A percentile compares a stretch with the other conserved stretches of the same genome.
phyloP scores from a whole-genome alignment of 2,888 invertebrate species.

The Ceramica pisi region DNA sequence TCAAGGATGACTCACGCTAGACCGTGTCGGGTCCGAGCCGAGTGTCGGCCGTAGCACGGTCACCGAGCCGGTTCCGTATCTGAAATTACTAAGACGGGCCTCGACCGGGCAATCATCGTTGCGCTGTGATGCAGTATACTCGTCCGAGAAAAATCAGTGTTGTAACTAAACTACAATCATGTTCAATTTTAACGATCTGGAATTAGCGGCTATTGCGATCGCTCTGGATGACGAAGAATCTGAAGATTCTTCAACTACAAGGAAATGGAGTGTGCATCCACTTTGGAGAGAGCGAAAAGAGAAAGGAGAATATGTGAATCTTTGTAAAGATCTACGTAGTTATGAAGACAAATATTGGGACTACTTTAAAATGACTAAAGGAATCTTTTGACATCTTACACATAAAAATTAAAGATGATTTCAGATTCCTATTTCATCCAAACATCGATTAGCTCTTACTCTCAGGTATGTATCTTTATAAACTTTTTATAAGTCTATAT shows the following conservation, averaged over 20 bases:
- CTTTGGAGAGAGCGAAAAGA: slow-evolving; percentile 32
- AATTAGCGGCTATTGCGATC: slow-evolving; percentile 46
- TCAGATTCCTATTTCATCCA: slow-evolving; percentile 18
- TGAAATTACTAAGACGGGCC: not conserved
- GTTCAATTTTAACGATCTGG: slow-evolving; percentile 42
- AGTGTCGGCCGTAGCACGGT: slow-evolving; percentile 19
- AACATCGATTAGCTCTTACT: slow-evolving; percentile 14
- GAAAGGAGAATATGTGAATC: slow-evolving; percentile 34
- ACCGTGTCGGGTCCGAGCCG: slow-evolving; percentile 32
- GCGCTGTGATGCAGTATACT: slow-evolving; percentile 8
- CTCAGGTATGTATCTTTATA: slow-evolving; percentile 19
- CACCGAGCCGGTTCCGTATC: slow-evolving; percentile 2
- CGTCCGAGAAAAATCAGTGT: slow-evolving; percentile 27
- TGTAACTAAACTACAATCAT: slow-evolving; percentile 44
- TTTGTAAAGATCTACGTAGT: slow-evolving; percentile 34
- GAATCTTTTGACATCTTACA: slow-evolving; percentile 30
- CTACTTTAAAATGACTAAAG: slow-evolving; percentile 28
- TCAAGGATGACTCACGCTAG: slow-evolving; percentile 12
- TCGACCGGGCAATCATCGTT: slow-evolving; percentile 11
- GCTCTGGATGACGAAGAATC: slow-evolving; percentile 42
- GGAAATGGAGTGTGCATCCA: slow-evolving; percentile 20
- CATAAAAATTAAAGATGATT: slow-evolving; percentile 32
- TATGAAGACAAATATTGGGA: slow-evolving; percentile 28
- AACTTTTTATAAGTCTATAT: slow-evolving; percentile 5
- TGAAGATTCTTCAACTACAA: slow-evolving; percentile 44